Evolutionary conservation across 2,888 invertebrate species (phyloP), one percentile per base, ranked within the genome.

Genomic region (Drosophila stalkeri): DNA sequence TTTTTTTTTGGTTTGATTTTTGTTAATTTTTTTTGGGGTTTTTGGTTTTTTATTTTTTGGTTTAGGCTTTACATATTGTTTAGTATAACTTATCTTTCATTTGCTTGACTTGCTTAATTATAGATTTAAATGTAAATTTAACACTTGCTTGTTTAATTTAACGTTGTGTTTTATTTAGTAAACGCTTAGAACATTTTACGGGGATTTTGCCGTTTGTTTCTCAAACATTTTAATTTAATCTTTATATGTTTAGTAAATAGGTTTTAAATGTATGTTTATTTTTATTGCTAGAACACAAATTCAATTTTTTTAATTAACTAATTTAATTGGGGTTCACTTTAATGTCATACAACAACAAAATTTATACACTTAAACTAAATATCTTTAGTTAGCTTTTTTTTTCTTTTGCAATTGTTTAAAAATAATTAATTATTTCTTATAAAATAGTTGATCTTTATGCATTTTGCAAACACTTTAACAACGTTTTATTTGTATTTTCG

Each of bases 331-430:
- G 84, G 66, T 75, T 88, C 62, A 64, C 68, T 77, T 82, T 57
- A 80, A 84, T 82, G 79, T 77, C 82, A 90, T 87, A 89, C 91
- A 91, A 82, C 90, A 89, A 89, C 89, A 91, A 87, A 91, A 90
- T 83, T 81, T 85, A 64, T 90, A 90, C 86, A 90, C 88, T 86
- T 90, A 81, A 89, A 85, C 77, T 90, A 77, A 86, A 81, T 81
- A 59, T 70, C 11, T 51, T 51, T 18, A 51, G 6, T 67, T 67
- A 68, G 27, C n/a, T 16, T 23, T 35, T 7, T 64, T 75, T 70
- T 61, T 68, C 57, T 77, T 84, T 66, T 83, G 82, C 83, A 85
- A 89, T 80, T 82, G 82, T 89, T 89, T 88, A 85, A 85, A 77
- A 78, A 89, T 69, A 86, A 77, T 71, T 70, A 72, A 73, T 85